Base-by-base conservation (phyloP, 2,888 invertebrate species). In the Brachyopa scutellaris region DNA sequence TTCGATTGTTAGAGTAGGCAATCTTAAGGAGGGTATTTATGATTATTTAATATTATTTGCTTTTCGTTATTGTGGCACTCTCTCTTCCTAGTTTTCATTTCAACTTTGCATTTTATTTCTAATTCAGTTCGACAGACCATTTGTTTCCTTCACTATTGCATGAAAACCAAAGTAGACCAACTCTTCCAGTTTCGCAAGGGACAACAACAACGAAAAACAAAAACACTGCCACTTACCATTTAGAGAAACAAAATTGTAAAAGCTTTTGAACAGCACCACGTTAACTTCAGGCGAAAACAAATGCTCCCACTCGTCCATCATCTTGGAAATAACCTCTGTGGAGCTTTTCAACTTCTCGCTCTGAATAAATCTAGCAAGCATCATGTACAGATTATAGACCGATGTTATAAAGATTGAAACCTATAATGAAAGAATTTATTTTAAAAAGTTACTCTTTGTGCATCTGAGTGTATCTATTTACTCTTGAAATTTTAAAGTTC, bases 241-340 rank as follows among this genome's bases (percentile, higher is more conserved):
- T 38, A 59, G 64, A 17, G 87, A 84, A 55, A 86, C 86, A 7
- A 90, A 80, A 11, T 82, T 84, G 49, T 87, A 87, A 74, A 86
- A 90, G 1, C 87, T 84, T 85, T 89, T 89, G 29, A 91, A 89
- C 0, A 91, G 59, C 38, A 90, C 87, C 33, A 90, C 84, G 84
- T 88, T 89, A 1, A 94, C 90, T 85, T 93, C 94, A 59, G 93
- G 93, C 74, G 93, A 92, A 90, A 97, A 95, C 64, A 97, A 92
- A 88, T 95, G 94, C 55, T 91, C 90, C 97, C 97, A 97, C 91
- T 97, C 97, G 61, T 92, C 91, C 21, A 87, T 85, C 82, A 90
- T 67, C 80, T 85, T 88, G 40, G 85, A 86, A 1, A 88, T 84
- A 36, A 90, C 79, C 79, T 87, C 85, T 0, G 90, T 89, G 1